phyloP scores from a whole-genome alignment of 2,113 vertebrate genomes.

The Gila orcuttii region DNA sequence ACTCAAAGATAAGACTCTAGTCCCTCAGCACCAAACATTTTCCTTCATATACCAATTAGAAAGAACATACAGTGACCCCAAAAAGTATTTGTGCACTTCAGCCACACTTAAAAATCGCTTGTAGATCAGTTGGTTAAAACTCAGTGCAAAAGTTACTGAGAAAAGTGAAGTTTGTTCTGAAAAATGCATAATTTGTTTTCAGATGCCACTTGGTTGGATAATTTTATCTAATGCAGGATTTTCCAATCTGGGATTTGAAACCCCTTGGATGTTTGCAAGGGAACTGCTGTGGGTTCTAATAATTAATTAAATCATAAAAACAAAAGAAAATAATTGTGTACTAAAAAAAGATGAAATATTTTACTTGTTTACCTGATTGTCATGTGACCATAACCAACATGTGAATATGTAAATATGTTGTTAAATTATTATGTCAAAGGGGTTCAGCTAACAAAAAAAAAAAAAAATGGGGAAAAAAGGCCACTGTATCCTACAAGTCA shows the following conservation, averaged over 20 bases:
- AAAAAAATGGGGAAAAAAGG: no score
- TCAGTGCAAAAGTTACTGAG: neutral
- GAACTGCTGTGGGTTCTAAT: neutral
- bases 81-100: neutral
- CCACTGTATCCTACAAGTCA: neutral
- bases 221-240: neutral
- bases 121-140: neutral
- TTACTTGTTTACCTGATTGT: neutral
- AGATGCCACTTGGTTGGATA: neutral
- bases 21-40: constrained; percentile 2
- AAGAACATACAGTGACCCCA: neutral
- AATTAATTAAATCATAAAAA: neutral
- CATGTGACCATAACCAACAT: neutral
- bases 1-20: constrained; percentile 19
- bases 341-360: neutral
- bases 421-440: no score
- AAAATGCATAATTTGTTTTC: neutral
- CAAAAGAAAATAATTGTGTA: neutral
- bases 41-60: neutral
- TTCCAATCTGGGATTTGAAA: neutral
- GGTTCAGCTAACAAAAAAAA: no score
- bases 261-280: neutral
- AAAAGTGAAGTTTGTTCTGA: neutral
- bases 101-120: neutral
- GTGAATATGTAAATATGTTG: no score